A percentile compares a stretch with the other conserved stretches of the same genome.
These are phyloP conservation scores for Rhagonycha lutea DNA, from an alignment of 2,888 invertebrate genomes.

Conservation along the genomic window DNA sequence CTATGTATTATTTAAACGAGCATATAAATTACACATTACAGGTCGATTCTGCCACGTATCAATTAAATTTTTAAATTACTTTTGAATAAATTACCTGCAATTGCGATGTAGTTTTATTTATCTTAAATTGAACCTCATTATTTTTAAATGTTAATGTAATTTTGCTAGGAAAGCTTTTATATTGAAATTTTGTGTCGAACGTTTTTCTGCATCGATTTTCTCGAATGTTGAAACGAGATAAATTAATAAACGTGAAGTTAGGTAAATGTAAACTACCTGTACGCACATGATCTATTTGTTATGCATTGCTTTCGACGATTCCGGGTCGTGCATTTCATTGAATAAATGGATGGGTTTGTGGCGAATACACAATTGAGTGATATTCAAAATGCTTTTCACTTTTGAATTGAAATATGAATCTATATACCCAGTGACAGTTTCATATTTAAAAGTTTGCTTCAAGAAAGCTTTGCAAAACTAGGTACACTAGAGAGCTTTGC, in stretches of 20 bases:
- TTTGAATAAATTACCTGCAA: neutral
- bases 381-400: slow-evolving; percentile 25
- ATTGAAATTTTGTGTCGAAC: neutral
- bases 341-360: slow-evolving; percentile 26
- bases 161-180: neutral
- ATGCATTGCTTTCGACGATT: slow-evolving; percentile 37
- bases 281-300: slow-evolving; percentile 36
- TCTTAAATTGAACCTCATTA: neutral
- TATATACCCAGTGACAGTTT: neutral
- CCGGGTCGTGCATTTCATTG: slow-evolving; percentile 28
- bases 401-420: slow-evolving; percentile 23
- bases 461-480: neutral
- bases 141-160: neutral
- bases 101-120: neutral
- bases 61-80: neutral
- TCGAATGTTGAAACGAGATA: neutral
- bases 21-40: neutral
- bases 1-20: neutral
- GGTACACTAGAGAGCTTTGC: neutral
- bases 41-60: neutral
- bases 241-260: neutral
- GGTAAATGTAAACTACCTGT: slow-evolving; percentile 5
- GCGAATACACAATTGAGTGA: slow-evolving; percentile 28
- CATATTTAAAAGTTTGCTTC: neutral
- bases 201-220: neutral